These are phyloP conservation scores for Chrysomallon squamiferum DNA, from an alignment of 1,140 invertebrate species.

Conservation along the genomic window DNA sequence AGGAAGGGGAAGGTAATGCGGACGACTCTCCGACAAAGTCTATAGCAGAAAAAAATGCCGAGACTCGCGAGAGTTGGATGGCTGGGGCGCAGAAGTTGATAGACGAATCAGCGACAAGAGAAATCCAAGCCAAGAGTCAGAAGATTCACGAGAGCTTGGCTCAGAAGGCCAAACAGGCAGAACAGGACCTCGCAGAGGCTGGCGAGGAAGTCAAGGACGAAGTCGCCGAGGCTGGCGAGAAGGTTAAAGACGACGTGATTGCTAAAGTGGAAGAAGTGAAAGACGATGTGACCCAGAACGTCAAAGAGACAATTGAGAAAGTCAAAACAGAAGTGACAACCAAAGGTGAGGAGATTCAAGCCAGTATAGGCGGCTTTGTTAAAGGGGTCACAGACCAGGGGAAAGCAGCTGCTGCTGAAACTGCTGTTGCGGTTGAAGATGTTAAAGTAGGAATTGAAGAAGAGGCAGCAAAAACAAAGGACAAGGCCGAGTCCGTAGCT, in stretches of 20 bases:
- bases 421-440: not conserved
- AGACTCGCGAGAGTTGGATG: not conserved
- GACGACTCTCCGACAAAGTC: not conserved
- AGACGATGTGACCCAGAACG: not conserved
- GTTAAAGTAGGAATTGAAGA: not conserved
- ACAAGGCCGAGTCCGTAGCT: not conserved
- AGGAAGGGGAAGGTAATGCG: not conserved
- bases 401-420: not conserved
- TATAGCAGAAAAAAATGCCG: not conserved
- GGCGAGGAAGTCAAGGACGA: not conserved
- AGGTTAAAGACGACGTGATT: slow-evolving; percentile 3
- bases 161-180: slow-evolving; percentile 7
- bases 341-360: not conserved
- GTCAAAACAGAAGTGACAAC: not conserved
- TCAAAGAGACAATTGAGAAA: not conserved
- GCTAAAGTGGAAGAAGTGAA: not conserved
- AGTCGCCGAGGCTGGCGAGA: not conserved
- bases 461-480: not conserved
- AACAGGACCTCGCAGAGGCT: slow-evolving; percentile 8
- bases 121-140: slow-evolving; percentile 7
- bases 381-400: not conserved
- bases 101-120: not conserved
- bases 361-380: no score
- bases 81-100: slow-evolving; percentile 4
- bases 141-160: not conserved